Base-by-base conservation (phyloP, 2,888 invertebrate genomes). In the Lasioglossum pauxillum region DNA sequence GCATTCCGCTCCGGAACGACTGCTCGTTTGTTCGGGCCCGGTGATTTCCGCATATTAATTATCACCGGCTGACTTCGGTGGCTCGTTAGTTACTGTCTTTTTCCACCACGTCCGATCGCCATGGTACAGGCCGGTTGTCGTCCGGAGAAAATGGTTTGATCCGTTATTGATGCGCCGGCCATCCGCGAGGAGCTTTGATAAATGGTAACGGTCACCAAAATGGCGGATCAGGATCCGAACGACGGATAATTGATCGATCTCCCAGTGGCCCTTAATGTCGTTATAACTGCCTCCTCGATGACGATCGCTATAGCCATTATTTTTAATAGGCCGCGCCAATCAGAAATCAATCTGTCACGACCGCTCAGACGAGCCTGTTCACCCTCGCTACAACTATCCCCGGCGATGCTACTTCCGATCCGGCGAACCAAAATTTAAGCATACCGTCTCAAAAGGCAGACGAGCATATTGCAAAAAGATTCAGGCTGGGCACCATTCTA, bases 11-110 rank as follows among this genome's bases (percentile, higher is more conserved):
- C 19, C 7, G 38, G 16, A 84, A 84, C 84, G 75, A 71, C 75
- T 83, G 84, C 78, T 83, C 84, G 84, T 85, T 85, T 79, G 78
- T 85, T 44, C 67, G 35, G 38, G 31, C 64, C 64, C 49, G 53
- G 35, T 46, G 72, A 84, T 79, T 85, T 75, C 46, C 53, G 64
- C 84, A 75, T 78, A 84, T 84, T 79, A 85, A 85, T 85, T 84
- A 78, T 84, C 79, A 46, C 35, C 31, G 31, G 35, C 38, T 31
- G 75, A 8, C 72, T 71, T 72, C 75, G 53, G 60, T 53, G 46
- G 44, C 84, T 75, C 84, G 78, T 85, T 85, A 72, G 78, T 84
- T 75, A 53, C 41, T n/a, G 75, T 84, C 84, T 53, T 73, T 67
- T 77, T 31, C 0, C 23, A 53, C 41, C 49, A 23, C 23, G 67